Evolutionary conservation across 2,888 invertebrate species (phyloP), one percentile per base, ranked within the genome.

Genomic region (Cotesia congregata): DNA sequence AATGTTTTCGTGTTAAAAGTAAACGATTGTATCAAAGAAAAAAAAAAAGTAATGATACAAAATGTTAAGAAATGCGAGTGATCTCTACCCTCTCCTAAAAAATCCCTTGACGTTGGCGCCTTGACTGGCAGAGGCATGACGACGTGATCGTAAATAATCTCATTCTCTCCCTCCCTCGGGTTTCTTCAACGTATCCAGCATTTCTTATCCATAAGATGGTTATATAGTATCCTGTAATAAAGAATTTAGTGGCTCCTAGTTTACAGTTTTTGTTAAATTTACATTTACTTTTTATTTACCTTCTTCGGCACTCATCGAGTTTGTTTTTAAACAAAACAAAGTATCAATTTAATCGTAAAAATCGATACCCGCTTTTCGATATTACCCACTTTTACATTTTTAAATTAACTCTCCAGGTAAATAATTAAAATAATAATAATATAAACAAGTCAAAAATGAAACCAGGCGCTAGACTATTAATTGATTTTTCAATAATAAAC

Each of bases 401-500:
- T 50, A 50, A 9, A 50, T 12, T 50, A 50, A 50, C 30, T 30
- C 30, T 30, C 30, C 30, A 30, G 30, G 30, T 30, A 30, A 30
- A 30, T 30, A 30, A 30, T 30, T 30, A 30, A 30, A 30, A 30
- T 30, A 30, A 30, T 30, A 30, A 30, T 3, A 30, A 30, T 30
- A 30, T 30, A 30, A 30, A 30, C 30, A 30, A 30, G 30, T 30
- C 30, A 30, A 30, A 30, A 30, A 30, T 30, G 30, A 30, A 30
- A 30, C 30, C 30, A 30, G 30, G 30, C 30, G 30, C 15, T 76
- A 79, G 84, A 84, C 86, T 87, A 87, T 87, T 88, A 86, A 85
- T 84, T 85, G 85, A 84, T 87, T 87, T 88, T 88, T 86, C 88
- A 87, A 89, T 89, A 87, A 88, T 87, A 88, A 88, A 83, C 86